A percentile compares a stretch with the other conserved stretches of the same genome.
These are phyloP conservation scores for Tamias sibiricus DNA, from an alignment of 2,113 vertebrate genomes.

Conservation along the genomic window DNA sequence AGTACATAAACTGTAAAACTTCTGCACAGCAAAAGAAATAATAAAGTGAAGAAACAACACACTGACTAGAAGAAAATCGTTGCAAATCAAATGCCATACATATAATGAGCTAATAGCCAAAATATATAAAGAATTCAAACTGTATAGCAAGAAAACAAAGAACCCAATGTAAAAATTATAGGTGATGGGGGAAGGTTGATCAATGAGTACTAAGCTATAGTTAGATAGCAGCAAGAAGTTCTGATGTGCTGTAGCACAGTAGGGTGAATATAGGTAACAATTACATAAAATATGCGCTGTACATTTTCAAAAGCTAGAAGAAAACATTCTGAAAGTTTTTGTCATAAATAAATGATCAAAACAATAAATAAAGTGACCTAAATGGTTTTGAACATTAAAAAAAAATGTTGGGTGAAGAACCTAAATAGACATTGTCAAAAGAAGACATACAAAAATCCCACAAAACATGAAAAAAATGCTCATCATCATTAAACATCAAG, in stretches of 20 bases:
- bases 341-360: neutral
- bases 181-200: neutral
- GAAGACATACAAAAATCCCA: no score
- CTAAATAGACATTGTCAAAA: neutral
- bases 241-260: neutral
- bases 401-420: neutral
- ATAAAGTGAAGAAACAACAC: neutral
- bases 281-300: neutral
- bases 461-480: no score
- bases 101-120: neutral
- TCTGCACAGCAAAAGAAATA: neutral
- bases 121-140: neutral
- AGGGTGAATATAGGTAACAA: no score
- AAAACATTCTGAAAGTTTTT: neutral
- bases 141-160: neutral
- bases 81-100: neutral
- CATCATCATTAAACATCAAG: no score
- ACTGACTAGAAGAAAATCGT: neutral
- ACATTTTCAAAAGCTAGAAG: neutral
- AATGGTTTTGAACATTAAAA: neutral
- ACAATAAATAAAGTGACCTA: neutral
- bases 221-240: neutral
- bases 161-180: neutral
- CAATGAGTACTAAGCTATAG: neutral
- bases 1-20: neutral